Evolutionary conservation across 1,140 invertebrate species (phyloP).

Genomic region (Vanessa tameamea): DNA sequence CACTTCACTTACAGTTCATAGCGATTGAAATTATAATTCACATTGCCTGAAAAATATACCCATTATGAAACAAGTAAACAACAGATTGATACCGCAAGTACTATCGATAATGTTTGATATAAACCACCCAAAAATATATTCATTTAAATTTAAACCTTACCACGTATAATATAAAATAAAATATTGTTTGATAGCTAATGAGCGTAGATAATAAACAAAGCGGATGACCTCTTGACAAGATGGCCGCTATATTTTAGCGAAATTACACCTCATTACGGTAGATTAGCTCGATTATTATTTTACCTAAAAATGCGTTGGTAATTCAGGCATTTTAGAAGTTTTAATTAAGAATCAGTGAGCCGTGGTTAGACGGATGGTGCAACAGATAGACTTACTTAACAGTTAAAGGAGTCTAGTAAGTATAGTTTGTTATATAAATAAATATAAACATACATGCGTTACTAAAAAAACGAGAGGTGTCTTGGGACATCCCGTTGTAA

Average conservation of each 20-base stretch:
- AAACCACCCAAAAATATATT: neutral
- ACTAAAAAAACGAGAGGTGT: too few relatives aligned
- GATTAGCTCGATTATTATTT: slow-evolving; percentile 17
- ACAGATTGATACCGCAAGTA: slow-evolving; percentile 9
- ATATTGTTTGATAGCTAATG: neutral
- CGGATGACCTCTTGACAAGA: slow-evolving; percentile 22
- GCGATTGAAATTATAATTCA: too few relatives aligned
- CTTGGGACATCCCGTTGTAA: too few relatives aligned
- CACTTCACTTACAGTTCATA: too few relatives aligned
- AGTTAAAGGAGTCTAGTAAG: too few relatives aligned
- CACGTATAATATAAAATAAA: neutral
- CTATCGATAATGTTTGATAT: neutral
- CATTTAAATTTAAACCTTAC: neutral
- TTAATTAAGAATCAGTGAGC: too few relatives aligned
- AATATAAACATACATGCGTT: too few relatives aligned
- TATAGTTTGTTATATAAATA: too few relatives aligned
- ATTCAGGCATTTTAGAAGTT: neutral
- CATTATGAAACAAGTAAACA: neutral
- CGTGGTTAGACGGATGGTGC: too few relatives aligned
- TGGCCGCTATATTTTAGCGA: slow-evolving; percentile 21
- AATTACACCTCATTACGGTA: slow-evolving; percentile 19
- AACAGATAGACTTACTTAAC: too few relatives aligned
- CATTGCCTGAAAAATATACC: too few relatives aligned
- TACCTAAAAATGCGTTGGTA: neutral
- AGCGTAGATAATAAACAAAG: slow-evolving; percentile 5